These are phyloP conservation scores for Falco novaeseelandiae DNA, from an alignment of 2,797 vertebrate species.

Conservation along the genomic window DNA sequence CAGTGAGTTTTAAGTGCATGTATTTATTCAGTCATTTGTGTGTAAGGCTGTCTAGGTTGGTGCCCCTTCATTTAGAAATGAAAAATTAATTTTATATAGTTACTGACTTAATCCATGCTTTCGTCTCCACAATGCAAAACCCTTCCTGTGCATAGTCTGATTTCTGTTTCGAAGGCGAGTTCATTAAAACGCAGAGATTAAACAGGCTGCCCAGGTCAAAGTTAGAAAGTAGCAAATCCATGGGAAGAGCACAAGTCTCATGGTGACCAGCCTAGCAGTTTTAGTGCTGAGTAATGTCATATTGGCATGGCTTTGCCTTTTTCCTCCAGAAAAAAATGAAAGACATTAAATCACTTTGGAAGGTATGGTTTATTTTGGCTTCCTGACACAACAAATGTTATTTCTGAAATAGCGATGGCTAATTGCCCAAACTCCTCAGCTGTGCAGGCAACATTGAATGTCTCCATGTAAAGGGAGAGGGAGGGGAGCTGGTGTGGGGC, in stretches of 20 bases:
- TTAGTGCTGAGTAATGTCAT: background rate
- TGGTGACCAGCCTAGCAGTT: background rate
- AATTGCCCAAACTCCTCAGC: constrained; percentile 21
- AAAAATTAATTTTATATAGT: background rate
- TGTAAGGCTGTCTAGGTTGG: background rate
- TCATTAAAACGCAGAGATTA: background rate
- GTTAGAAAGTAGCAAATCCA: background rate
- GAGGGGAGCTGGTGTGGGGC: accelerated
- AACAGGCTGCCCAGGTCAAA: background rate
- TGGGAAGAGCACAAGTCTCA: background rate
- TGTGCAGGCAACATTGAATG: background rate
- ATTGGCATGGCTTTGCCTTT: background rate
- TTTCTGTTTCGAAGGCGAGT: background rate
- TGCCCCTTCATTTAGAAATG: background rate
- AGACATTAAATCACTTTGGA: constrained; percentile 42
- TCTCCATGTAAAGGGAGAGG: background rate
- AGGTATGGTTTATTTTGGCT: constrained; percentile 55
- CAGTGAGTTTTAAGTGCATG: background rate
- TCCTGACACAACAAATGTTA: background rate
- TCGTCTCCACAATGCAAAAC: background rate
- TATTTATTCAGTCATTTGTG: background rate
- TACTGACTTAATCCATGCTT: background rate
- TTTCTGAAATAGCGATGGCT: constrained; percentile 36
- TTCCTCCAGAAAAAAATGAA: background rate
- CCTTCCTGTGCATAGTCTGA: background rate